These are phyloP conservation scores for Gallinago paraguaiae DNA, from an alignment of 2,113 vertebrate genomes.

Conservation along the genomic window DNA sequence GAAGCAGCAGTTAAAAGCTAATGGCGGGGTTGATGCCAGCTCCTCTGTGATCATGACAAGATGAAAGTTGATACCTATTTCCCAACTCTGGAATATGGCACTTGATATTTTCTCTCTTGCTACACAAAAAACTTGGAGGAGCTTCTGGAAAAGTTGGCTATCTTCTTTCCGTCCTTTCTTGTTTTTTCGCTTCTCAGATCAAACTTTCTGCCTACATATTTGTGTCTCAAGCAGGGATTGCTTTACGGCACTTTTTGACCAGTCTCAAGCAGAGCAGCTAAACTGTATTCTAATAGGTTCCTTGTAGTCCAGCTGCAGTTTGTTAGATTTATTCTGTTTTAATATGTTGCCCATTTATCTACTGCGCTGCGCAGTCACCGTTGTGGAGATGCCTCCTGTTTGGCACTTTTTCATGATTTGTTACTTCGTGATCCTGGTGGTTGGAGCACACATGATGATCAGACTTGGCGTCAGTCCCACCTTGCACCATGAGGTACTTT, in stretches of 20 bases:
- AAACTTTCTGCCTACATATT: neutral
- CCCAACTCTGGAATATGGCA: neutral
- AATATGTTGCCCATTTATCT: neutral
- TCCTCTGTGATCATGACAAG: neutral
- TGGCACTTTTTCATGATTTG: neutral
- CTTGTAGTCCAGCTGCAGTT: neutral
- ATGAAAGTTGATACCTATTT: neutral
- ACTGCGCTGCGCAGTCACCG: neutral
- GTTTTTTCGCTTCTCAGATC: neutral
- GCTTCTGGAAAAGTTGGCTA: neutral
- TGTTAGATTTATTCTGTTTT: neutral
- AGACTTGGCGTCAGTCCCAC: neutral
- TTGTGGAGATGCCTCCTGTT: neutral
- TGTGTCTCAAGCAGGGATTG: neutral
- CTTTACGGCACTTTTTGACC: neutral
- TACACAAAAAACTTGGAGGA: neutral
- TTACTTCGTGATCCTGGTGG: neutral
- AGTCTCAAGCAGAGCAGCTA: neutral
- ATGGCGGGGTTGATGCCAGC: neutral
- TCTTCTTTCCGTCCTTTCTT: neutral
- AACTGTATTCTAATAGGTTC: neutral
- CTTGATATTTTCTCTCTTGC: neutral
- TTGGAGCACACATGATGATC: neutral
- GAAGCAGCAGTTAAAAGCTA: neutral
- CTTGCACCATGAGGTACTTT: neutral